A percentile compares a stretch with the other conserved stretches of the same genome.
These are phyloP conservation scores for Capitulum mitella DNA, from an alignment of 2,888 invertebrate genomes.

Conservation along the genomic window DNA sequence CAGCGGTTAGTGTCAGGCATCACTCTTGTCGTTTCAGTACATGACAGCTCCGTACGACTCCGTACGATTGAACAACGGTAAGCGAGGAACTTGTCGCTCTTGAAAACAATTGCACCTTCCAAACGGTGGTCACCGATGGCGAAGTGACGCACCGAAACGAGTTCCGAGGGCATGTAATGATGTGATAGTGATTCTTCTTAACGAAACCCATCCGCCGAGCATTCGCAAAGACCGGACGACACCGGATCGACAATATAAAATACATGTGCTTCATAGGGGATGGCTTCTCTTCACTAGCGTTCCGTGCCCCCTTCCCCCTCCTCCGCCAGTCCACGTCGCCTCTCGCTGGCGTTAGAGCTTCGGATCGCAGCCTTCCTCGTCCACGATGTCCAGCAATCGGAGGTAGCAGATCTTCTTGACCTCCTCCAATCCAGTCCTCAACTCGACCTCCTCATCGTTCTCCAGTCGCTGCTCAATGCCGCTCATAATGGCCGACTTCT, in stretches of 20 bases:
- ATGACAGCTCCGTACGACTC: too few relatives aligned
- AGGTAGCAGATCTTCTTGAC: slow-evolving; percentile 61
- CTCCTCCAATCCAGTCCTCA: slow-evolving; percentile 54
- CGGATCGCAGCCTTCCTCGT: background rate
- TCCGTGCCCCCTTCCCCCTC: background rate
- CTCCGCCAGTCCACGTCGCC: background rate
- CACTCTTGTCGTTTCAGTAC: too few relatives aligned
- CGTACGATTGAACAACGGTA: too few relatives aligned
- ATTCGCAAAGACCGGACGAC: too few relatives aligned
- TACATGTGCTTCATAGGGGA: too few relatives aligned
- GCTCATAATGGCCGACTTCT: slow-evolving; percentile 52
- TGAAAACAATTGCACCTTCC: background rate
- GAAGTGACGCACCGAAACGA: too few relatives aligned
- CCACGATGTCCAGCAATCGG: slow-evolving; percentile 50
- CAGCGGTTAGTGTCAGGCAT: too few relatives aligned
- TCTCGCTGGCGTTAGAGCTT: background rate
- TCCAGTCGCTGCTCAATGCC: slow-evolving; percentile 51
- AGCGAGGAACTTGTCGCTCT: too few relatives aligned
- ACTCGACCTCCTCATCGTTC: slow-evolving; percentile 48
- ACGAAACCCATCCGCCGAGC: too few relatives aligned
- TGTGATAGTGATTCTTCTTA: too few relatives aligned
- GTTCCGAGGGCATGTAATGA: too few relatives aligned
- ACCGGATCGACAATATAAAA: too few relatives aligned
- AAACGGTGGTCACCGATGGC: background rate
- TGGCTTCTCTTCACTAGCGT: background rate